Evolutionary conservation across 2,797 vertebrate genomes (phyloP).

Genomic region (Glossophaga mutica): DNA sequence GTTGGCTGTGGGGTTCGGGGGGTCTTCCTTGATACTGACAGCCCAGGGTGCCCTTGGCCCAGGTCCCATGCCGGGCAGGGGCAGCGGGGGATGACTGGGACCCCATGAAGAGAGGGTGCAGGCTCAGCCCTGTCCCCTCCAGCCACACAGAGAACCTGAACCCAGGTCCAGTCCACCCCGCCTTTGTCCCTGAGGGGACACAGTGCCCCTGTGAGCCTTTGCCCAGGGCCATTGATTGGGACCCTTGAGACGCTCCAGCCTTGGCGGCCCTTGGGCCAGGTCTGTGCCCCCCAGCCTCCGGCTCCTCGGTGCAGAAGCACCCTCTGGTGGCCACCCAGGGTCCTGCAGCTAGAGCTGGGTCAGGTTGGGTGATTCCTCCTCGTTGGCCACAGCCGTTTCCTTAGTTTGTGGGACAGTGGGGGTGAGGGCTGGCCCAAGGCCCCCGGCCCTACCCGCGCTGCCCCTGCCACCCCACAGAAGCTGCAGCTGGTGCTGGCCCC

Average conservation of each 20-base stretch:
- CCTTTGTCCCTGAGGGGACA: background rate
- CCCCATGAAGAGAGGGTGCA: background rate
- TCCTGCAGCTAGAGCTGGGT: rapidly evolving
- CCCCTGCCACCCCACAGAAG: slow-evolving; percentile 81
- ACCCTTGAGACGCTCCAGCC: background rate
- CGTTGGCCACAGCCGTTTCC: background rate
- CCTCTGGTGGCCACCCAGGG: background rate
- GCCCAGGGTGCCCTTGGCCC: background rate
- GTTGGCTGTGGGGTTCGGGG: background rate
- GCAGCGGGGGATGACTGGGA: background rate
- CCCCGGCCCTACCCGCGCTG: too few relatives aligned
- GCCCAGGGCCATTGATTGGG: background rate
- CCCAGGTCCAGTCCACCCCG: background rate
- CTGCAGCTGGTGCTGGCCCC: slow-evolving; percentile 91
- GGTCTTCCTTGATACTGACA: background rate
- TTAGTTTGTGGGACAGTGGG: background rate
- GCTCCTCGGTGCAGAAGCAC: rapidly evolving
- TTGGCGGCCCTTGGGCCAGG: background rate
- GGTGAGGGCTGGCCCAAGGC: background rate
- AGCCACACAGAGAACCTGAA: background rate
- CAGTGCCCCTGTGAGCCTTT: background rate
- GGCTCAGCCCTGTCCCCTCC: background rate
- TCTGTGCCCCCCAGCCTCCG: rapidly evolving
- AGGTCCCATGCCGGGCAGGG: background rate
- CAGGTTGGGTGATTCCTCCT: rapidly evolving